Evolutionary conservation across 2,888 invertebrate genomes (phyloP), one percentile per base, ranked within the genome.

Genomic region (Geophilus truncorum): DNA sequence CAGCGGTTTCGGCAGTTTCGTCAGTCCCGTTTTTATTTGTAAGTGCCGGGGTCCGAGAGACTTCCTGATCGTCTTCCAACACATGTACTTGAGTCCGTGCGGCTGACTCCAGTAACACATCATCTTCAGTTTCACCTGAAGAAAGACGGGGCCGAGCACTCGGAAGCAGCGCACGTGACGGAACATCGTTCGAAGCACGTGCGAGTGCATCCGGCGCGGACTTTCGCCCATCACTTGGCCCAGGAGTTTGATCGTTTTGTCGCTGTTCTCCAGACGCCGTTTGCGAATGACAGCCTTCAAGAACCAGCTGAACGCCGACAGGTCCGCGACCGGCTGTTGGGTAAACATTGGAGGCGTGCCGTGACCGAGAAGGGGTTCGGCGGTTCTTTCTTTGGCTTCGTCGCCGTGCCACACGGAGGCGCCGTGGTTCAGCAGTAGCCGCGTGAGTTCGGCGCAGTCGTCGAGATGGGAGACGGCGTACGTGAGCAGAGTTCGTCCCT

Each of bases 181-280:
- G 82, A 85, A 84, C 85, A 86, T 85, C 32, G 85, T 85, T 15
- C 85, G 83, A 82, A 86, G 83, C 18, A 86, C 85, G 79, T 85
- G 85, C 10, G 84, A 82, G 79, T 84, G 84, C 85, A 86, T 85
- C 10, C 83, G 82, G 2, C 79, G 80, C 7, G 86, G 86, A 28
- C 83, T 79, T 34, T 84, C 85, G 7, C 84, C 85, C 86, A 86
- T 86, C 12, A 84, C 84, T 25, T 81, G 82, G 0, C 83, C 81
- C 32, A 86, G 81, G 36, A 86, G 79, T 23, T 81, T 79, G 32
- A 85, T 79, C 4, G 85, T 86, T n/a, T 79, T 81, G 3, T 81
- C 62, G 78, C 83, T 82, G 45, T 85, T 85, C 21, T 82, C 78
- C 10, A 85, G 82, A 12, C 83, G 83, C 25, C 85, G 83, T 76